Base-by-base conservation (phyloP, 2,113 vertebrate genomes). In the Lepisosteus osseus region DNA sequence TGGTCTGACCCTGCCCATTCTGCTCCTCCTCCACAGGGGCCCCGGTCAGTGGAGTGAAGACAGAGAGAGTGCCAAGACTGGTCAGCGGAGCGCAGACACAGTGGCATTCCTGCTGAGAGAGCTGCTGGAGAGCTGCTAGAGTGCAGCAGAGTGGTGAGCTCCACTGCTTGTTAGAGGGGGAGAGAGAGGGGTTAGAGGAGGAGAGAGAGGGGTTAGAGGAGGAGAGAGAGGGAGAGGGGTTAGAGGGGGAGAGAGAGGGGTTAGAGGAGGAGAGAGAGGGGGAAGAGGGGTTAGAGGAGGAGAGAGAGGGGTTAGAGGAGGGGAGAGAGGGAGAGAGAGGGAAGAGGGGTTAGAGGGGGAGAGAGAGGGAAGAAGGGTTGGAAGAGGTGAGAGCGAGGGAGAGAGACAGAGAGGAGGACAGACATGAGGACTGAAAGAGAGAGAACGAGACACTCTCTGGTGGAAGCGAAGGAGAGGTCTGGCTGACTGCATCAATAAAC, bases 181-280 rank as follows among this genome's bases (percentile, higher is more conserved):
- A 12, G n/a, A 63, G 7, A 43, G 41, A 40, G 15, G 15, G 15
- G 15, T 17, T 17, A 17, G 51, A 72, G 9, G 29, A 14, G 45
- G 13, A 63, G 8, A 65, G 15, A 54, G 61, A 63, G 44, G 54
- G 47, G 43, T 54, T 42, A 12, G 12, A 61, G 41, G 54, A 29
- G 3, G 7, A 61, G 54, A 45, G 42, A 12, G 7, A 29, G 15
- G 8, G 11, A 44, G 9, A 7, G 51, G 55, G 15, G 71, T n/a
- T 9, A 29, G 62, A 44, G 59, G 64, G 43, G n/a, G 47, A 56
- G 12, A 66, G 62, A 14, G 54, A 15, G 40, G 61, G 42, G 71
- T n/a, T 9, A 29, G 62, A 44, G 59, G 64, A n/a, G n/a, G 47
- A 56, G 12, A 66, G 62, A 41, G 43, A 45, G 64, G 9, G 71